Percentiles rank a stretch among this genome's conserved stretches.
Conservation (phyloP, 2,797 vertebrate genomes). For the Enteromius argenteus region DNA sequence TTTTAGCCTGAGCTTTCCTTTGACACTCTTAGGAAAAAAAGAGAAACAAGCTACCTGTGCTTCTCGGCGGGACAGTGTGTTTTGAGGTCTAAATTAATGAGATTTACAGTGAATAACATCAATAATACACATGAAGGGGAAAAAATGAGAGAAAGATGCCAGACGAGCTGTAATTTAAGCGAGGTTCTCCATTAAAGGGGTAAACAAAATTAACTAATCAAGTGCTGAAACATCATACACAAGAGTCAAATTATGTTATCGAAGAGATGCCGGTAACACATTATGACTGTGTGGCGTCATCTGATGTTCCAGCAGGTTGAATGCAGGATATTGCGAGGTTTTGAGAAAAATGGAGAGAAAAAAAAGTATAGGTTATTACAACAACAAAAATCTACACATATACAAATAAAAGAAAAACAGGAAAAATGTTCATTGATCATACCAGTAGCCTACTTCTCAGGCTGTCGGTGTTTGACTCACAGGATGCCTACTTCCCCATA, state of each 20-base stretch:
- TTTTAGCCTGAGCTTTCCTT: conserved; percentile 76
- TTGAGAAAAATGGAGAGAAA: neutral
- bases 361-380: neutral
- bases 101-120: conserved; percentile 60
- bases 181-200: conserved; percentile 52
- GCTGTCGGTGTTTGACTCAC: neutral
- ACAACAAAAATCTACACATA: neutral
- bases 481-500: conserved; percentile 1
- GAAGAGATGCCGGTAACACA: conserved; percentile 29
- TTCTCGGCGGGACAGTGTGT: conserved; percentile 55
- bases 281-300: conserved; percentile 9
- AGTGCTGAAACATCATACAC: conserved; percentile 44
- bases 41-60: conserved; percentile 55
- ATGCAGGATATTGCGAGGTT: neutral
- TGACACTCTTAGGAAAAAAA: conserved; percentile 64
- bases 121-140: conserved; percentile 48
- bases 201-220: conserved; percentile 59
- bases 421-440: neutral
- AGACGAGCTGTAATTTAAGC: conserved; percentile 44
- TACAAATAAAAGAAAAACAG: neutral
- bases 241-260: conserved; percentile 47
- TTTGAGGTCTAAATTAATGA: conserved; percentile 66
- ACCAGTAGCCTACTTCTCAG: neutral
- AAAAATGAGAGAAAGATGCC: conserved; percentile 52
- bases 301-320: neutral